These are phyloP conservation scores for Lytechinus pictus DNA, from an alignment of 35 echinoderm and acorn worm species.

Conservation along the genomic window DNA sequence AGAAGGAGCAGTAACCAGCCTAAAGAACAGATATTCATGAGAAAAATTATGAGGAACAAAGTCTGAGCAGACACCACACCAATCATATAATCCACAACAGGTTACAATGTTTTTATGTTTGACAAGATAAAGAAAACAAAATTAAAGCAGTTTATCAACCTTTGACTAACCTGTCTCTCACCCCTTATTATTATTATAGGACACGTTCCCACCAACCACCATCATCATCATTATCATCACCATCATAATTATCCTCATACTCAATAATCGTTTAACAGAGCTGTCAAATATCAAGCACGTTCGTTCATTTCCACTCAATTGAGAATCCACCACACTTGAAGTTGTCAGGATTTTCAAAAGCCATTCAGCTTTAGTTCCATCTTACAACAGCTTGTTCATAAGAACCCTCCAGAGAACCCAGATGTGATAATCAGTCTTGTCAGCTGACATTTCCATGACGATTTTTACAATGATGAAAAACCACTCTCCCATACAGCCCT, in stretches of 20 bases:
- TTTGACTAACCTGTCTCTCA: too few species aligned
- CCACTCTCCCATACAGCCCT: background rate
- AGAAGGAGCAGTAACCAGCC: background rate
- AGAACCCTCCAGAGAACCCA: background rate
- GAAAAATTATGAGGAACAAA: background rate
- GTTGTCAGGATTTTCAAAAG: background rate
- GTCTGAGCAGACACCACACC: too few species aligned
- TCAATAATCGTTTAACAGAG: too few species aligned
- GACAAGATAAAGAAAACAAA: too few species aligned
- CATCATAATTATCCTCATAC: too few species aligned
- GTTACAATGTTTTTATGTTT: too few species aligned
- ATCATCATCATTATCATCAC: too few species aligned
- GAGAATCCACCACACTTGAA: background rate
- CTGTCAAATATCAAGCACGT: too few species aligned
- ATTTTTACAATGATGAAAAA: background rate
- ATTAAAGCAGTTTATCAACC: too few species aligned
- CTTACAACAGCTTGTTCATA: background rate
- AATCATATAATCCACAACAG: too few species aligned
- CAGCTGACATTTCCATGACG: background rate
- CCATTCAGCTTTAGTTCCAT: background rate
- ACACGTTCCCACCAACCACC: too few species aligned
- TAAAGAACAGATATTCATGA: background rate
- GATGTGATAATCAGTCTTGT: conserved; percentile 9
- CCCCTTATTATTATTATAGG: too few species aligned
- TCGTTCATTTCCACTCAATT: background rate